Evolutionary conservation across 2,888 invertebrate species (phyloP), one percentile per base, ranked within the genome.

Genomic region (Diloba caeruleocephala): DNA sequence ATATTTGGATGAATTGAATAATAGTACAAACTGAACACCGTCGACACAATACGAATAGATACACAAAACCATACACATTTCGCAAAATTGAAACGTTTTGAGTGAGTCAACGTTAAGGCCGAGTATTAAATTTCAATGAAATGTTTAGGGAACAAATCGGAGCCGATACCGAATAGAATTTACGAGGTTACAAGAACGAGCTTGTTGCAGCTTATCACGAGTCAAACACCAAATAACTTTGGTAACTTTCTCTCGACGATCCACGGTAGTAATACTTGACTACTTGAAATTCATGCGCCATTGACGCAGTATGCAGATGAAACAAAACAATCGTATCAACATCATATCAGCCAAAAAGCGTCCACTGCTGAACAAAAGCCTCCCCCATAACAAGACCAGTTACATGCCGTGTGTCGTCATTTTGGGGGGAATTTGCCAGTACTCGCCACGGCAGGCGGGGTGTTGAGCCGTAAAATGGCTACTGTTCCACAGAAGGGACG

Each of bases 51-150:
- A 56, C 43, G 44, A 57, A 34, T 43, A 45, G 28, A 46, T 45
- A 68, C 57, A 71, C 72, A 71, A 68, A 74, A 72, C 62, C 66
- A 60, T 69, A 75, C 70, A 79, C 70, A 74, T 85, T 86, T 82
- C 79, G 81, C 80, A 85, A 84, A 85, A 81, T 79, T 77, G 78
- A 82, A 83, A 79, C 75, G 76, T 79, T 79, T 67, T 65, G 54
- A 71, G 82, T 89, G 88, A 88, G 83, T 89, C 89, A 89, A 80
- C 78, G 64, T 78, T 74, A 79, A 76, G 79, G 82, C 74, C 36
- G 58, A 81, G 85, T 87, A 85, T 90, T 88, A 76, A 78, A 86
- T 89, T 90, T 85, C 89, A 85, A 80, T 82, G 82, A 82, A 83
- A 75, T 81, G 77, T 84, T 79, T 75, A 69, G 73, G 67, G 77